Evolutionary conservation across 2,113 vertebrate species (phyloP), one percentile per base, ranked within the genome.

Genomic region (Hemiprocne comata): DNA sequence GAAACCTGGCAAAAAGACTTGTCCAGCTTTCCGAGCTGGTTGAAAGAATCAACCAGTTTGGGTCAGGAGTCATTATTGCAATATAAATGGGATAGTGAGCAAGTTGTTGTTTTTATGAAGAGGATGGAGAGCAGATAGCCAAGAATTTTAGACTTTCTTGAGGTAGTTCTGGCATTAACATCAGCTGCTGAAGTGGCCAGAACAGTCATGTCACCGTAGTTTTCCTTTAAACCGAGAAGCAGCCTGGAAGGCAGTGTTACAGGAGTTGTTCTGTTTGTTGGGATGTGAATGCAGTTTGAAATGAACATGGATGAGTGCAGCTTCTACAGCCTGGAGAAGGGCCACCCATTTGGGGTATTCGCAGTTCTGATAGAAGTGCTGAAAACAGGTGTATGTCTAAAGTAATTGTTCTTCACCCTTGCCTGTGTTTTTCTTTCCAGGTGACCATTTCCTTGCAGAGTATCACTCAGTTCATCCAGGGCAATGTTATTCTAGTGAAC

Each of bases 261-360:
- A 5, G 0, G 13, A 36, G 21, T 4, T 3, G 6, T 34, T 2
- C 25, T 25, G 1, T 15, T 15, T 28, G 20, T 19, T 65, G 48
- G 34, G 62, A 10, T 24, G 58, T 2, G 2, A 26, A 4, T 4
- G 13, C 18, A 8, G 4, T 6, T 16, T 2, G 3, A 34, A 16
- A 46, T 2, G 6, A 53, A 18, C 6, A 2, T 1, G 7, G 24
- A 17, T 0, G 3, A 48, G 16, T 8, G 9, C 28, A 77, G 29
- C 57, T 58, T 42, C 57, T 83, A 11, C 66, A 83, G 24, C n/a
- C 33, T 55, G 48, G 42, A 9, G 11, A 20, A 25, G 33, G 74
- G 25, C 4, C 1, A 6, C 17, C 20, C 11, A 0, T 55, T 58
- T 11, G 17, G 34, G 18, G 46, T 58, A 4, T 15, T 34, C 2